phyloP scores from a whole-genome alignment of 1,140 invertebrate genomes.

The Penaeus japonicus region DNA sequence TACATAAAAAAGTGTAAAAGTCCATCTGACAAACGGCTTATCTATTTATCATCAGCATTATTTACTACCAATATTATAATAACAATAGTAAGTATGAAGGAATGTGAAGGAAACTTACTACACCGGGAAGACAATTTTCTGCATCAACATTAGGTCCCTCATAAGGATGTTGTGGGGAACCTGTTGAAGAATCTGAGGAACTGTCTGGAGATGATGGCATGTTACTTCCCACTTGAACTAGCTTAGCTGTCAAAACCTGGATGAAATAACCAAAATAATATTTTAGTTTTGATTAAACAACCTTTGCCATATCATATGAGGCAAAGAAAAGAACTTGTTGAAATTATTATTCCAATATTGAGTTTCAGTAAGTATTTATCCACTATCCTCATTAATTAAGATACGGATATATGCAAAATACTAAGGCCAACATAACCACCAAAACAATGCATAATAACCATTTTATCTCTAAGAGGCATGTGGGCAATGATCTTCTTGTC shows the following conservation, averaged over 20 bases:
- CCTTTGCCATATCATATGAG: no score
- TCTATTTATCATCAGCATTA: no score
- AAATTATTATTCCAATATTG: not conserved
- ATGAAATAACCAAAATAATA: conserved; percentile 56
- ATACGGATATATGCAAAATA: not conserved
- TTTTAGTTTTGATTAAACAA: not conserved
- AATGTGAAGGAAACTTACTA: conserved; percentile 72
- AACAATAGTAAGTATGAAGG: not conserved
- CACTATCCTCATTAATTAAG: not conserved
- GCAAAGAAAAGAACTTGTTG: no score
- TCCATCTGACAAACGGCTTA: no score
- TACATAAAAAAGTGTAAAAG: no score
- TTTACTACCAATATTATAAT: not conserved
- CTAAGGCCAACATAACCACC: not conserved
- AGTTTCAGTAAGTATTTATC: not conserved
- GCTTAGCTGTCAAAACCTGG: conserved; percentile 84
- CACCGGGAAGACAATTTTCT: conserved; percentile 88
- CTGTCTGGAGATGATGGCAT: conserved; percentile 87
- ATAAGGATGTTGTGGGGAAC: conserved; percentile 83
- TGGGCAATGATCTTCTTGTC: conserved; percentile 89
- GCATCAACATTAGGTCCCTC: conserved; percentile 81
- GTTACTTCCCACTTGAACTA: conserved; percentile 80
- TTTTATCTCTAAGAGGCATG: conserved; percentile 89
- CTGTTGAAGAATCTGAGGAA: conserved; percentile 86
- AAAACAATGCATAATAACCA: conserved; percentile 67